Percentiles rank a stretch among this genome's conserved stretches.
Evolutionary conservation across 2,888 invertebrate genomes (phyloP).

Genomic region (Diloba caeruleocephala): DNA sequence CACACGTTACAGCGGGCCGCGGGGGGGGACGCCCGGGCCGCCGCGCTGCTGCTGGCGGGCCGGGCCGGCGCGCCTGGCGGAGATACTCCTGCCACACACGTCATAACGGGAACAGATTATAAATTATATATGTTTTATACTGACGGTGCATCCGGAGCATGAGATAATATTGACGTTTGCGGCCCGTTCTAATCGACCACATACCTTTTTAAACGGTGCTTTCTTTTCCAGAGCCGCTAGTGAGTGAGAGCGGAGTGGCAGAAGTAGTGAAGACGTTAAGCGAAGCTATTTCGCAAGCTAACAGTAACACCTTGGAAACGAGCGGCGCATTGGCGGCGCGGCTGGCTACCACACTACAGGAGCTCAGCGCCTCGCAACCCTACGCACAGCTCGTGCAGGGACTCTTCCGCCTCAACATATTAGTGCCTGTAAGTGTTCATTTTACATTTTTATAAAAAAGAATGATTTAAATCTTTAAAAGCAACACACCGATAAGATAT

Average conservation of each 20-base stretch:
- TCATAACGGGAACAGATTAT: no score
- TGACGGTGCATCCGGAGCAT: no score
- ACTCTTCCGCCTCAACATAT: constrained; percentile 55
- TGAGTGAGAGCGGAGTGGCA: constrained; percentile 50
- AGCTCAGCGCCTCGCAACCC: constrained; percentile 16
- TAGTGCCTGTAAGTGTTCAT: constrained; percentile 52
- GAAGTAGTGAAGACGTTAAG: constrained; percentile 24
- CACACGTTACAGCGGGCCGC: no score
- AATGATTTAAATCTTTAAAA: no score
- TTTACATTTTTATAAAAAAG: background rate
- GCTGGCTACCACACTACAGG: constrained; percentile 49
- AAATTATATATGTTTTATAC: no score
- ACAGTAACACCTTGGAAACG: constrained; percentile 14
- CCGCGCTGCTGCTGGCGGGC: no score
- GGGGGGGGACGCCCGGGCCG: background rate
- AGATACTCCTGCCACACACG: no score
- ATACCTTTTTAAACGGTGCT: no score
- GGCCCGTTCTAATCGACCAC: no score
- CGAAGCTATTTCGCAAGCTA: constrained; percentile 8
- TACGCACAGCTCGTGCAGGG: constrained; percentile 27
- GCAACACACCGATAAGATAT: no score
- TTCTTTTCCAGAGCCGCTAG: constrained; percentile 56
- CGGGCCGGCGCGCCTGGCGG: no score
- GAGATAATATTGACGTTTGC: no score
- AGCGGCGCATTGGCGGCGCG: constrained; percentile 46